Evolutionary conservation across 2,888 invertebrate species (phyloP).

Genomic region (Cordylochernes scorpioides): DNA sequence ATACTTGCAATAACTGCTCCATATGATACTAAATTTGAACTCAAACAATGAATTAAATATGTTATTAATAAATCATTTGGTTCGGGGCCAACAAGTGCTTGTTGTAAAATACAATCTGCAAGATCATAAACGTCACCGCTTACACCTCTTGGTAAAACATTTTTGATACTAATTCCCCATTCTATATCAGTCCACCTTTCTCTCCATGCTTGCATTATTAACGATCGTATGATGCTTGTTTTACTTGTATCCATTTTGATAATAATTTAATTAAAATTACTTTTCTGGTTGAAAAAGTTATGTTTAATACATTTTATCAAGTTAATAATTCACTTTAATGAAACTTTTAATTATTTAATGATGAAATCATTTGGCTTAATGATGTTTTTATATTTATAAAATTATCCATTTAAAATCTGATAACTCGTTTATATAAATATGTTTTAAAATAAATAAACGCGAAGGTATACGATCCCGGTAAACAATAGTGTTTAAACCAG

Average conservation of each 20-base stretch:
- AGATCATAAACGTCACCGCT: conserved; percentile 25
- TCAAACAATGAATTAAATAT: conserved; percentile 68
- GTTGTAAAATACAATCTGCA: conserved; percentile 72
- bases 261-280: too few relatives aligned
- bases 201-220: conserved; percentile 63
- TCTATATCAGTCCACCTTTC: conserved; percentile 83
- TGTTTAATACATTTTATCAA: too few relatives aligned
- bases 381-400: too few relatives aligned
- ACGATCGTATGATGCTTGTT: conserved; percentile 23
- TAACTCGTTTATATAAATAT: too few relatives aligned
- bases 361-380: too few relatives aligned
- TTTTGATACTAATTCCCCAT: conserved; percentile 86
- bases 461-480: too few relatives aligned
- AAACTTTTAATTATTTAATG: too few relatives aligned
- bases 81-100: conserved; percentile 71
- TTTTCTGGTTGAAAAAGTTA: too few relatives aligned
- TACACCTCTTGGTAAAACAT: conserved; percentile 28
- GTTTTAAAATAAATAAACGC: too few relatives aligned
- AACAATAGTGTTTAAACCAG: too few relatives aligned
- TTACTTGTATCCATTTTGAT: conserved; percentile 17
- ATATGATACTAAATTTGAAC: conserved; percentile 68
- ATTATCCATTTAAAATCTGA: too few relatives aligned
- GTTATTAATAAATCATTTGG: conserved; percentile 72
- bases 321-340: too few relatives aligned
- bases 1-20: conserved; percentile 64